Conservation (phyloP, 2,113 vertebrate genomes). For the Lagenorhynchus albirostris region DNA sequence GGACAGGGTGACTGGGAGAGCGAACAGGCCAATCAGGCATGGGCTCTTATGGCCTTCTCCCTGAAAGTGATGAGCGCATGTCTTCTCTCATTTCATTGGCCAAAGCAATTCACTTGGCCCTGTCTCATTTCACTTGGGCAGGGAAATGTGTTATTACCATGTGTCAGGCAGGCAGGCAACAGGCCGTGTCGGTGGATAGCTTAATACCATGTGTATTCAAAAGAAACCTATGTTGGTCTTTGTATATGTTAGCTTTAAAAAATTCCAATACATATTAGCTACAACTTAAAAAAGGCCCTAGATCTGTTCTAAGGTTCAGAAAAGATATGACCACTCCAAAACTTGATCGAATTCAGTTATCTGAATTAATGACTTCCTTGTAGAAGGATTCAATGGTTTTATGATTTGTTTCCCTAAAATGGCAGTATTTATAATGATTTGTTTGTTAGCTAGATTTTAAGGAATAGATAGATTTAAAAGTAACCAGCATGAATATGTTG, state of each 20-base stretch:
- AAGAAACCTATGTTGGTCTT: background rate
- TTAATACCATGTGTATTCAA: background rate
- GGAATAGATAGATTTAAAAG: background rate
- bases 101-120: background rate
- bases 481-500: background rate
- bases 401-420: background rate
- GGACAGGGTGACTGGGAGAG: background rate
- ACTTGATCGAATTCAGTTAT: background rate
- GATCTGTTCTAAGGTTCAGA: background rate
- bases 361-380: background rate
- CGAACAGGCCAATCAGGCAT: background rate
- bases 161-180: background rate
- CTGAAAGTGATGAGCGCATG: background rate
- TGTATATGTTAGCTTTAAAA: background rate
- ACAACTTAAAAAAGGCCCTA: background rate
- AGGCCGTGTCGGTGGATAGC: background rate
- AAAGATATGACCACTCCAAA: background rate
- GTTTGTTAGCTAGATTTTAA: slow-evolving; percentile 14
- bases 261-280: background rate
- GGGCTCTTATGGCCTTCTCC: background rate
- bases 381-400: background rate
- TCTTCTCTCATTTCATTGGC: background rate
- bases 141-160: background rate
- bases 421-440: slow-evolving; percentile 9
- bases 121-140: fast-evolving